These are phyloP conservation scores for Drosophila suzukii DNA, from an alignment of 1,140 invertebrate species.

Conservation along the genomic window DNA sequence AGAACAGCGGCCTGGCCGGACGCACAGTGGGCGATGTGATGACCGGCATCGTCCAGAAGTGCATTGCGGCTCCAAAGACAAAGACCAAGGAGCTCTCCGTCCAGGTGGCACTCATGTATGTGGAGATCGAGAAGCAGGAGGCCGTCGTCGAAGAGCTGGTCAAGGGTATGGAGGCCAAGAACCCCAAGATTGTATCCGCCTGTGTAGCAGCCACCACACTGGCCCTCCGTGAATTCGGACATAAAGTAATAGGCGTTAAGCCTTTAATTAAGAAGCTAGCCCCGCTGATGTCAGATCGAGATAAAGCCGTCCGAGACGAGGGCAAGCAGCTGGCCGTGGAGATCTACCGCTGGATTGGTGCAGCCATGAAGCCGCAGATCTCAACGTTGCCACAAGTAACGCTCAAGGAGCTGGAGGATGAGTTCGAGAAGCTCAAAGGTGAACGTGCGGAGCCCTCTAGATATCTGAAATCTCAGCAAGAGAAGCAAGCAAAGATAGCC, in stretches of 20 bases:
- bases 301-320: conserved; percentile 96
- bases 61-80: conserved; percentile 94
- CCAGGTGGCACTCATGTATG: conserved; percentile 95
- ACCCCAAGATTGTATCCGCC: conserved; percentile 96
- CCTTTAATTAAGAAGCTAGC: conserved; percentile 95
- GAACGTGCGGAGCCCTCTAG: conserved; percentile 91
- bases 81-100: conserved; percentile 96
- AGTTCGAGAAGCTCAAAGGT: conserved; percentile 91
- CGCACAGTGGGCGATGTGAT: conserved; percentile 96
- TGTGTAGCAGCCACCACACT: conserved; percentile 91
- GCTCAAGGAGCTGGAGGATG: conserved; percentile 93
- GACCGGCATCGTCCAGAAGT: conserved; percentile 95
- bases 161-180: conserved; percentile 97
- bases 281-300: conserved; percentile 94
- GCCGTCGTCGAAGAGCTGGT: conserved; percentile 95
- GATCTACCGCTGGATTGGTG: conserved; percentile 96
- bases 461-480: conserved; percentile 95
- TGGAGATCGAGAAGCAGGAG: conserved; percentile 98
- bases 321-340: conserved; percentile 95
- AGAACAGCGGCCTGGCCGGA: conserved; percentile 93
- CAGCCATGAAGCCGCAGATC: conserved; percentile 94
- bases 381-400: conserved; percentile 94
- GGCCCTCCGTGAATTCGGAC: conserved; percentile 94
- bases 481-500: conserved; percentile 88
- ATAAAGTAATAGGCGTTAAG: conserved; percentile 95